Conservation (phyloP, 2,113 vertebrate genomes). For the Dicaeum eximium region DNA sequence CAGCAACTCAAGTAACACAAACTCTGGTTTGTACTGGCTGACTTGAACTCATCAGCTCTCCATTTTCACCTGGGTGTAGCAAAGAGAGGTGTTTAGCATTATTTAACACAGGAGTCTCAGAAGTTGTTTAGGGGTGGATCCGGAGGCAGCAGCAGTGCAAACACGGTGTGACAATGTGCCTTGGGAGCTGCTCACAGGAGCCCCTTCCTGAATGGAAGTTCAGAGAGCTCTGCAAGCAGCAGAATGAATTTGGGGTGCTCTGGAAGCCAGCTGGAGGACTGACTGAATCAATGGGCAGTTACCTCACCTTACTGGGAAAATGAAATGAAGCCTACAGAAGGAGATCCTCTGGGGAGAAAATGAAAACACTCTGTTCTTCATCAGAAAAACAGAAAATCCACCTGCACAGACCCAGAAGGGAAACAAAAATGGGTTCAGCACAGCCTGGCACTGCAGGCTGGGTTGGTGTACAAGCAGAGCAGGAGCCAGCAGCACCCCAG, state of each 20-base stretch:
- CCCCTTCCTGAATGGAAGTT: neutral
- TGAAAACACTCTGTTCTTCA: fast-evolving
- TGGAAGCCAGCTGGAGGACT: neutral
- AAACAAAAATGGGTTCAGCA: neutral
- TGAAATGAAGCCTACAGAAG: neutral
- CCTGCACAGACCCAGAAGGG: neutral
- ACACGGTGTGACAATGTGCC: neutral
- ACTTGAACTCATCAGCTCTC: neutral
- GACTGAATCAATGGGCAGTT: neutral
- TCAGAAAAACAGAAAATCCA: neutral
- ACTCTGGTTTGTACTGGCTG: neutral
- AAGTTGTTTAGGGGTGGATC: neutral
- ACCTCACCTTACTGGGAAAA: neutral
- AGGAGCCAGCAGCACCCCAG: neutral
- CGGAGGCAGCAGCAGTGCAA: neutral
- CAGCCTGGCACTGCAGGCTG: neutral
- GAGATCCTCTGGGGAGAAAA: neutral
- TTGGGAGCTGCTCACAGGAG: neutral
- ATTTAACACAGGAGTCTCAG: neutral
- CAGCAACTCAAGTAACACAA: neutral
- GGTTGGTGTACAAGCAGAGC: neutral
- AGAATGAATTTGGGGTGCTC: no score
- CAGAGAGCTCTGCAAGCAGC: neutral
- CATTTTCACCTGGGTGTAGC: neutral
- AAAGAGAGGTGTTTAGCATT: neutral